These are phyloP conservation scores for Ceratotherium simum DNA, from an alignment of 2,113 vertebrate species.

Conservation along the genomic window DNA sequence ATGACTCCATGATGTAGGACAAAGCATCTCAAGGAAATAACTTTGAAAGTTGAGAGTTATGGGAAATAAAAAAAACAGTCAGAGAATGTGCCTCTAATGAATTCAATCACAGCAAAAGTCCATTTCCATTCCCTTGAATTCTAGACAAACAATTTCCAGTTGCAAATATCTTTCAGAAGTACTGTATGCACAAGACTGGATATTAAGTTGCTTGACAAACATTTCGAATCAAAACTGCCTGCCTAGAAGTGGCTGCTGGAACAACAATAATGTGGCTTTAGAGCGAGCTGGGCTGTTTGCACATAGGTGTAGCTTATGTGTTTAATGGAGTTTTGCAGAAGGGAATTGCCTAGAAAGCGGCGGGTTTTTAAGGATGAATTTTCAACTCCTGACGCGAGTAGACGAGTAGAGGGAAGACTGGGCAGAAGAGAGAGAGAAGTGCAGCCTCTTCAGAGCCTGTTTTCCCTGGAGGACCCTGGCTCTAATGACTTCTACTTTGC, in stretches of 20 bases:
- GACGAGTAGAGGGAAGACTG: not conserved
- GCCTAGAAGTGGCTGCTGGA: constrained; percentile 67
- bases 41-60: constrained; percentile 73
- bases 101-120: constrained; percentile 81
- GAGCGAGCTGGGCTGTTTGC: not conserved
- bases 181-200: constrained; percentile 72
- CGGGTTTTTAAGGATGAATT: constrained; percentile 48
- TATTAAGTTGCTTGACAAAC: constrained; percentile 84
- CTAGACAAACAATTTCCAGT: constrained; percentile 84
- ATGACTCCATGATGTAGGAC: not conserved
- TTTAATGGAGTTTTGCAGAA: constrained; percentile 59
- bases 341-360: constrained; percentile 63
- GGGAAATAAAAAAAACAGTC: constrained; percentile 72
- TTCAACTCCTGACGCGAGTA: not conserved
- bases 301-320: not conserved
- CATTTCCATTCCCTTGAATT: constrained; percentile 80
- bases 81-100: constrained; percentile 81
- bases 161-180: constrained; percentile 82
- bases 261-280: not conserved
- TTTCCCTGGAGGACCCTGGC: not conserved
- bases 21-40: constrained; percentile 70
- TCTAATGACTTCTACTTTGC: not conserved
- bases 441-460: not conserved
- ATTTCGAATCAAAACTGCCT: constrained; percentile 80
- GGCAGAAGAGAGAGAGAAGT: not conserved